Evolutionary conservation across 2,888 invertebrate species (phyloP).

Genomic region (Yponomeuta malinellus): DNA sequence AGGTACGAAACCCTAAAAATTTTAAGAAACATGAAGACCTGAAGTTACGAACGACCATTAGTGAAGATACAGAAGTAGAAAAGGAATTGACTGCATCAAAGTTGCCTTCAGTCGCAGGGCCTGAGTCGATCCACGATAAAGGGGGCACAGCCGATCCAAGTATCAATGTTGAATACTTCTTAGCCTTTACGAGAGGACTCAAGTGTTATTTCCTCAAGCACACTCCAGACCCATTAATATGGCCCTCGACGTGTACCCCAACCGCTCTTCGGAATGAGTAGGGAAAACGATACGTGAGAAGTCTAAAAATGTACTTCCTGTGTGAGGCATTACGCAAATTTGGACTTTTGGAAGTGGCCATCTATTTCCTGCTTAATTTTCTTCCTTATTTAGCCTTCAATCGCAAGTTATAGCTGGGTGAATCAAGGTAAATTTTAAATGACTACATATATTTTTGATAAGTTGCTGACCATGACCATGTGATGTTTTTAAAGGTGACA

Average conservation of each 20-base stretch:
- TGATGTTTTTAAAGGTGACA: too few relatives aligned
- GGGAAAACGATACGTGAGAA: background rate
- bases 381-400: background rate
- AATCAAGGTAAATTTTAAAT: too few relatives aligned
- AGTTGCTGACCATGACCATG: too few relatives aligned
- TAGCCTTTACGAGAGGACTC: background rate
- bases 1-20: too few relatives aligned
- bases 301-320: background rate
- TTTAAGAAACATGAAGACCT: too few relatives aligned
- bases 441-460: too few relatives aligned
- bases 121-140: too few relatives aligned
- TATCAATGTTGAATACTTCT: background rate
- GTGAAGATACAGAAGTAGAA: too few relatives aligned
- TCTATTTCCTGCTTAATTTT: background rate
- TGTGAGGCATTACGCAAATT: background rate
- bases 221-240: background rate
- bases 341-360: background rate
- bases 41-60: too few relatives aligned
- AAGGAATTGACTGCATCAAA: too few relatives aligned
- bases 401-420: background rate
- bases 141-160: background rate
- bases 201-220: constrained; percentile 4
- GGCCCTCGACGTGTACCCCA: background rate
- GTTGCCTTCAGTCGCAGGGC: background rate
- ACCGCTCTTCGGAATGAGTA: background rate